Evolutionary conservation across 2,888 invertebrate genomes (phyloP).

Genomic region (Habroteleia sp.): DNA sequence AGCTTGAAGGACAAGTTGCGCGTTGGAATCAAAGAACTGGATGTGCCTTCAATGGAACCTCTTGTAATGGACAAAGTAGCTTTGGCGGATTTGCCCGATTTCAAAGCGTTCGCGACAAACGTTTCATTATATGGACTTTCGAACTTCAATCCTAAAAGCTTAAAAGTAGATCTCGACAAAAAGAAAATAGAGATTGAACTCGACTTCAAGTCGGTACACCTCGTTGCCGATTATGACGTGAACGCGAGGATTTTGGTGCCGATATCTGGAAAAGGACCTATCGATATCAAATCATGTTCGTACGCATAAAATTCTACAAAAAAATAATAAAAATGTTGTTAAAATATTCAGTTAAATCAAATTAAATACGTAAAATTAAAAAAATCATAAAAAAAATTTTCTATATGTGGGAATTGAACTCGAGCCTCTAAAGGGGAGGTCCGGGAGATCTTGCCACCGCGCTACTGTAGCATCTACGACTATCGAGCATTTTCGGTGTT

Average conservation of each 20-base stretch:
- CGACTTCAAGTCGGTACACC: constrained; percentile 55
- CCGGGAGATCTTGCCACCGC: too few relatives aligned
- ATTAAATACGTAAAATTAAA: too few relatives aligned
- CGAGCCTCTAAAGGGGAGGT: too few relatives aligned
- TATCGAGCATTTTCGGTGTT: too few relatives aligned
- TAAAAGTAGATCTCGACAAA: constrained; percentile 68
- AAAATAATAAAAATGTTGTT: too few relatives aligned
- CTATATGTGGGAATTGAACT: too few relatives aligned
- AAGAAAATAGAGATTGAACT: constrained; percentile 59
- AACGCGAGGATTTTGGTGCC: constrained; percentile 72
- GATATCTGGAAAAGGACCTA: constrained; percentile 70
- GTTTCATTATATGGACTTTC: constrained; percentile 70
- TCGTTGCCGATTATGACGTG: constrained; percentile 72
- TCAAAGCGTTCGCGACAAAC: constrained; percentile 69
- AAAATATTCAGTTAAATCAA: too few relatives aligned
- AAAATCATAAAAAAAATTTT: too few relatives aligned
- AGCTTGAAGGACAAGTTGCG: constrained; percentile 62
- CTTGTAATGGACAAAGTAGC: constrained; percentile 67
- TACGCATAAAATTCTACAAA: too few relatives aligned
- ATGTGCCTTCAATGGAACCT: constrained; percentile 73
- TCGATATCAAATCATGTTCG: constrained; percentile 69
- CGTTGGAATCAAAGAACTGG: constrained; percentile 75
- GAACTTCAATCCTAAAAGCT: constrained; percentile 50
- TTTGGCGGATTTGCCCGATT: constrained; percentile 67
- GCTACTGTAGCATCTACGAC: too few relatives aligned